Evolutionary conservation across 2,113 vertebrate species (phyloP).

Genomic region (Theristicus caerulescens): DNA sequence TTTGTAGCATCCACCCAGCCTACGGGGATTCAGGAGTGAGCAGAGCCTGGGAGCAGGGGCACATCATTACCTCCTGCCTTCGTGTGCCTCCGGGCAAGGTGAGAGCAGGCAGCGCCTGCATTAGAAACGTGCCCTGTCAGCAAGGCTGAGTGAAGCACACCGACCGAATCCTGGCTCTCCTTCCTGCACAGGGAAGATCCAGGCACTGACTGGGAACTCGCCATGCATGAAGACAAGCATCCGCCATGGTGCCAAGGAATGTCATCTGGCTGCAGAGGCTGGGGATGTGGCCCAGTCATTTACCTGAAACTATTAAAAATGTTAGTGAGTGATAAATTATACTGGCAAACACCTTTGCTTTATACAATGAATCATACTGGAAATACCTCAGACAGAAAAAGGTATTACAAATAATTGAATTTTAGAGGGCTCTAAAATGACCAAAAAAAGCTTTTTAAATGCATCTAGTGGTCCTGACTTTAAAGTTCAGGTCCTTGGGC

Average conservation of each 20-base stretch:
- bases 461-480: background rate
- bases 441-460: background rate
- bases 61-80: background rate
- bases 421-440: background rate
- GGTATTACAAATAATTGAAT: background rate
- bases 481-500: background rate
- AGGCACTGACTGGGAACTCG: rapidly evolving
- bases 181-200: background rate
- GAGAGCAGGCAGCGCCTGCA: rapidly evolving
- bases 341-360: background rate
- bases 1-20: background rate
- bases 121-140: background rate
- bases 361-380: background rate
- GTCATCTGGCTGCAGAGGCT: background rate
- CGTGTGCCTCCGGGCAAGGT: rapidly evolving
- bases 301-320: background rate
- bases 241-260: background rate
- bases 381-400: background rate
- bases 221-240: background rate
- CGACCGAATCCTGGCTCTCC: background rate
- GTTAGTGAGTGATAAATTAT: background rate
- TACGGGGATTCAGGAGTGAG: background rate
- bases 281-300: background rate
- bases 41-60: background rate
- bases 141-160: background rate